phyloP scores from a whole-genome alignment of 2,797 vertebrate species.

The Ctenosaura bakeri region DNA sequence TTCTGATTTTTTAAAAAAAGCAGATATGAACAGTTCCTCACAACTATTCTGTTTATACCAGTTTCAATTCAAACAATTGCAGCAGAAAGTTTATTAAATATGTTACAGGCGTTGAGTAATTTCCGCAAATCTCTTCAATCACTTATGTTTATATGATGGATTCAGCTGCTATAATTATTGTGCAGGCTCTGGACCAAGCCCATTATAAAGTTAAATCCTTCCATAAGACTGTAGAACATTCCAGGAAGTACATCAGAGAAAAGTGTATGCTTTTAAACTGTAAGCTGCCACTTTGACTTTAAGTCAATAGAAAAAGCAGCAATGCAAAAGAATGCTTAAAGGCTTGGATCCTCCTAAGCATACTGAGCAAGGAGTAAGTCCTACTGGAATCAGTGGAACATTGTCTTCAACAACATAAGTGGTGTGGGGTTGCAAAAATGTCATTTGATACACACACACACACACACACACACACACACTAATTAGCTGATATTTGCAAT shows the following conservation, averaged over 20 bases:
- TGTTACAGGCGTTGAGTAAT: slow-evolving; percentile 81
- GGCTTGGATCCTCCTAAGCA: slow-evolving; percentile 19
- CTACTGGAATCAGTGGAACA: not conserved
- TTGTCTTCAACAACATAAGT: not conserved
- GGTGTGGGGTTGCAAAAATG: not conserved
- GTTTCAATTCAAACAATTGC: slow-evolving; percentile 69
- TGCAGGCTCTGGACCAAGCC: slow-evolving; percentile 73
- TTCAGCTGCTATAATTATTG: slow-evolving; percentile 80
- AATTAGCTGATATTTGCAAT: too few relatives aligned
- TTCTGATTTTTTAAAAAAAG: slow-evolving; percentile 43
- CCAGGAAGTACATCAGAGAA: slow-evolving; percentile 77
- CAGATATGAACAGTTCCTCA: slow-evolving; percentile 73
- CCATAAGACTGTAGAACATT: slow-evolving; percentile 76
- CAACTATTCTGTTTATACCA: slow-evolving; percentile 75
- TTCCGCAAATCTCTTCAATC: slow-evolving; percentile 77
- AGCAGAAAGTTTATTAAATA: slow-evolving; percentile 82
- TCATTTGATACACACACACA: too few relatives aligned
- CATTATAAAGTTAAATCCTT: slow-evolving; percentile 82
- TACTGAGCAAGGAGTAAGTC: not conserved
- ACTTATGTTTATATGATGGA: slow-evolving; percentile 81
- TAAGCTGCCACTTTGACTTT: slow-evolving; percentile 79
- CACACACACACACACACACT: too few relatives aligned
- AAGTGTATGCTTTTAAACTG: slow-evolving; percentile 77
- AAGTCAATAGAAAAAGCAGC: slow-evolving; percentile 69
- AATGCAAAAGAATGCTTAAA: slow-evolving; percentile 69